Evolutionary conservation across 2,113 vertebrate genomes (phyloP).

Genomic region (Cephalopholis sonnerati): DNA sequence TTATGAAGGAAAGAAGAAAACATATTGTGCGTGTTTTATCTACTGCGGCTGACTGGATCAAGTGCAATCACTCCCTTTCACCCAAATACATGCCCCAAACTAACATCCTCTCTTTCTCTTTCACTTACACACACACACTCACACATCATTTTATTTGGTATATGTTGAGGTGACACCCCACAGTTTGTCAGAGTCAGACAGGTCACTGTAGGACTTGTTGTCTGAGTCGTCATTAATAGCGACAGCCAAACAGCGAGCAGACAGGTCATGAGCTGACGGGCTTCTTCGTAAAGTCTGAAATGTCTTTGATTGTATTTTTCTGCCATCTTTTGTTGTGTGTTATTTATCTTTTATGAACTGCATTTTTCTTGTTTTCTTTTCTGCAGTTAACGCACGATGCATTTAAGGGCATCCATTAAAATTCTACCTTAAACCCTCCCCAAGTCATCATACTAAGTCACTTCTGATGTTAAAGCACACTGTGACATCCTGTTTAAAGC

Average conservation of each 20-base stretch:
- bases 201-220: conserved; percentile 73
- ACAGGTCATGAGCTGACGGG: conserved; percentile 12
- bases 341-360: background rate
- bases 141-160: conserved; percentile 35
- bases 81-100: background rate
- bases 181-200: conserved; percentile 77
- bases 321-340: background rate
- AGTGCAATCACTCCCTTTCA: conserved; percentile 11
- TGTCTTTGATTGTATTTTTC: background rate
- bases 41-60: background rate
- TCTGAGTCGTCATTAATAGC: conserved; percentile 80
- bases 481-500: background rate
- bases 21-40: conserved; percentile 59
- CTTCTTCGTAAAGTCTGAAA: background rate
- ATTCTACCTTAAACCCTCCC: background rate
- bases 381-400: background rate
- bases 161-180: conserved; percentile 43
- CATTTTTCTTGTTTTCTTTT: background rate
- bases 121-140: background rate
- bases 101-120: background rate
- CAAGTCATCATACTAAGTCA: background rate
- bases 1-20: background rate
- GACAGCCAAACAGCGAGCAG: conserved; percentile 39
- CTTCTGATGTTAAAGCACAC: background rate
- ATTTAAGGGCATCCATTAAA: background rate